Evolutionary conservation across 2,113 vertebrate genomes (phyloP), one percentile per base, ranked within the genome.

Genomic region (Esox niger): DNA sequence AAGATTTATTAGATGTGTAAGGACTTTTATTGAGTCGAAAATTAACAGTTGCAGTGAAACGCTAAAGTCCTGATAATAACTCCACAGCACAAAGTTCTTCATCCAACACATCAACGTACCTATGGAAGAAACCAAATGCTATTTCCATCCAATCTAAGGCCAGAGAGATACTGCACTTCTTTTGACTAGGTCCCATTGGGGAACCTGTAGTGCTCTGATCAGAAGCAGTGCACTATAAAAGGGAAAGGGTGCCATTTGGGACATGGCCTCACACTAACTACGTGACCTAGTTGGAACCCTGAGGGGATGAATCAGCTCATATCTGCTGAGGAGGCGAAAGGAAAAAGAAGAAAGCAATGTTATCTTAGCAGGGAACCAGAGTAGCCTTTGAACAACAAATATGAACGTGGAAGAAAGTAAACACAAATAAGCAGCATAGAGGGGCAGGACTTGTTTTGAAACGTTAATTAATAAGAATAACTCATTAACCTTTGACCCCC

Each of bases 311-410:
- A 81, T 81, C 79, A 17, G 77, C 75, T 74, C 63, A 78, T 81
- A 86, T 88, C 85, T 89, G 77, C 84, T 85, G 80, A 91, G 83
- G 79, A 88, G 74, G 84, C 79, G 73, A 80, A 86, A 89, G 74
- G 80, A 84, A 69, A 83, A 88, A 85, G 74, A 81, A 84, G 70
- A 83, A 88, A 85, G 84, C 75, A 38, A 21, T 54, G 76, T 79
- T 82, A 80, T 74, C 63, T 69, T 56, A 20, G 6, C 35, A 58
- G 47, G 54, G 49, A 85, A 56, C 38, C 62, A 75, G 61, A 71
- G 62, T 60, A 60, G 74, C 77, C 75, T 86, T 86, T 85, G 76
- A 86, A 84, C 83, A 87, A 83, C 80, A 84, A 83, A 81, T 67
- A 83, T 63, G 47, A 64, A 71, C 75, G n/a, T n/a, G n/a, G n/a